Evolutionary conservation across 2,797 vertebrate species (phyloP).

Genomic region (Cyprinodon diabolis): DNA sequence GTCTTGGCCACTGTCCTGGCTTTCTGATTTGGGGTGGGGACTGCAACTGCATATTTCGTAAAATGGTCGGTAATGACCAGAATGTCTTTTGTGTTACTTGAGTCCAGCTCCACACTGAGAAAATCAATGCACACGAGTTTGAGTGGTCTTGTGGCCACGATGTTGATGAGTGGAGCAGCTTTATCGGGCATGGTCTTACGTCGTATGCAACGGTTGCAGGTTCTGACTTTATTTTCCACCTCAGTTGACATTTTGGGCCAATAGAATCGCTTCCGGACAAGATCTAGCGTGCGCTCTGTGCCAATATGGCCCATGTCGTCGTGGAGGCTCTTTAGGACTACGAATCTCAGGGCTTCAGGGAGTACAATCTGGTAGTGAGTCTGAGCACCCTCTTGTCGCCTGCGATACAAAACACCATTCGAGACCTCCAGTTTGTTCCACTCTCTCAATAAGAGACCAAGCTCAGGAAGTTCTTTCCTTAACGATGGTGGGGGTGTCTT

Average conservation of each 20-base stretch:
- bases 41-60: no score
- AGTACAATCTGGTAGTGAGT: neutral
- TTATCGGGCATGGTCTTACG: neutral
- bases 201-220: neutral
- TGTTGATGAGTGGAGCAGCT: neutral
- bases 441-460: no score
- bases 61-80: no score
- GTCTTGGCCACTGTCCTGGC: neutral
- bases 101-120: neutral
- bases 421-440: no score
- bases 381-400: neutral
- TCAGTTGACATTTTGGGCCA: neutral
- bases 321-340: neutral
- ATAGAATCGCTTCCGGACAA: neutral
- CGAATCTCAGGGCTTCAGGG: neutral
- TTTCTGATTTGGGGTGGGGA: neutral
- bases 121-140: neutral
- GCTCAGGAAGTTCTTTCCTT: no score
- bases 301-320: conserved; percentile 1
- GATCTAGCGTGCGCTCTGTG: neutral
- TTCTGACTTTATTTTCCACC: neutral
- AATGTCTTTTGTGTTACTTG: no score
- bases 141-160: neutral
- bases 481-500: no score
- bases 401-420: no score